phyloP scores from a whole-genome alignment of 2,888 invertebrate genomes.

The Phengaris alcon region DNA sequence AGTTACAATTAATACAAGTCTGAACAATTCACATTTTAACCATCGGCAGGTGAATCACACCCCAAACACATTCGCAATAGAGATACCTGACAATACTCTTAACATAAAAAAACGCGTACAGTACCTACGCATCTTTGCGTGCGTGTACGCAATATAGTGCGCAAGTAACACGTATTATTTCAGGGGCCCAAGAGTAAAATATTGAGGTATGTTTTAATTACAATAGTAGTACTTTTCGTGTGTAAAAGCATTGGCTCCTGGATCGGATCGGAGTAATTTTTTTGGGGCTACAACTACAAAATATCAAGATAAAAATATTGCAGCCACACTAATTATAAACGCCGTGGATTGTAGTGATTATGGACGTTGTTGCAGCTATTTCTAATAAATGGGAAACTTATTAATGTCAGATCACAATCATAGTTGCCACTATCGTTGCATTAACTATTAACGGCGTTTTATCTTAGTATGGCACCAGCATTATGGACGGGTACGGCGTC shows the following conservation, averaged over 20 bases:
- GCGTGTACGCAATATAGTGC: neutral
- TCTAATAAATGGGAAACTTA: no score
- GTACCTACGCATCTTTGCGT: neutral
- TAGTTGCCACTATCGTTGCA: neutral
- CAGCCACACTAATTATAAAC: neutral
- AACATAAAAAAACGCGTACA: neutral
- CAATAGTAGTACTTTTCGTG: neutral
- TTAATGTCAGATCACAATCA: no score
- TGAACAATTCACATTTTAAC: neutral
- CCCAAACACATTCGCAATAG: slow-evolving; percentile 3
- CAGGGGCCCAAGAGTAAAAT: neutral
- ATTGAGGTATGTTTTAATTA: neutral
- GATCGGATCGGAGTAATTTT: neutral
- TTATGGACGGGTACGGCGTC: neutral
- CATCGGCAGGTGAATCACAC: neutral
- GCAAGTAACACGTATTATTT: neutral
- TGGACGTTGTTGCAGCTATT: neutral
- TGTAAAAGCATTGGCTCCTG: neutral
- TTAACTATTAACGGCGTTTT: neutral
- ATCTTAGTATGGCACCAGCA: neutral
- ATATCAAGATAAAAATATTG: neutral
- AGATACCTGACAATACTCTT: neutral
- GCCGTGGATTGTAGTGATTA: neutral
- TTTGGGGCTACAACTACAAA: neutral
- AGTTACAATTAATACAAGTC: neutral